phyloP scores from a whole-genome alignment of 2,113 vertebrate species.

The Aptenodytes forsteri region DNA sequence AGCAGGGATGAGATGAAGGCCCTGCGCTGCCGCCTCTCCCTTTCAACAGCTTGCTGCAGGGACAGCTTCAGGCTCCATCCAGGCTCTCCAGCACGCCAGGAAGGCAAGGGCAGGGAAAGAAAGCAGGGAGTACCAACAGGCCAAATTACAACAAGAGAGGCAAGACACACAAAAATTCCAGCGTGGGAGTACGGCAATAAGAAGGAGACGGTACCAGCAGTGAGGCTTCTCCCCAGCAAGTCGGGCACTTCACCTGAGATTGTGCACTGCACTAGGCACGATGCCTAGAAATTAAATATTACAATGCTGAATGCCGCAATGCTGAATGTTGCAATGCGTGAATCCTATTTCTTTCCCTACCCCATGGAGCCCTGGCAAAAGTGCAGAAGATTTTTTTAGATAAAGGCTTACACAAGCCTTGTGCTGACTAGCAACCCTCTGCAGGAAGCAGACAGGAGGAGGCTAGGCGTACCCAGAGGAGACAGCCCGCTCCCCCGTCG shows the following conservation, averaged over 20 bases:
- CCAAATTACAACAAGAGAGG: background rate
- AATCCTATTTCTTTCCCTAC: background rate
- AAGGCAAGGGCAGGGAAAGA: background rate
- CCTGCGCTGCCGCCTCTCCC: background rate
- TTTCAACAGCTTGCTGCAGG: background rate
- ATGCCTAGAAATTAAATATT: background rate
- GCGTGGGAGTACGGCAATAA: background rate
- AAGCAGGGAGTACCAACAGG: background rate
- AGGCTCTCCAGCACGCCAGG: background rate
- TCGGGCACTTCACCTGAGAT: background rate
- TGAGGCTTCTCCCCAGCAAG: background rate
- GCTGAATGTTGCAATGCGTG: background rate
- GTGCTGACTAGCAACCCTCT: background rate
- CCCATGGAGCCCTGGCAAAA: background rate
- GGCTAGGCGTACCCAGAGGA: background rate
- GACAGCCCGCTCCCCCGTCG: rapidly evolving
- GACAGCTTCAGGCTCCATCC: background rate
- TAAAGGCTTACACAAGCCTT: background rate
- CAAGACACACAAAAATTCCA: background rate
- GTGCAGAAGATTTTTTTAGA: background rate
- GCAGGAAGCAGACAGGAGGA: background rate
- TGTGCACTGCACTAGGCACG: rapidly evolving
- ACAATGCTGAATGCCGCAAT: background rate
- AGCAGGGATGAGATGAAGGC: background rate
- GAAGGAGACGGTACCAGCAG: background rate